Base-by-base conservation (phyloP, 2,113 vertebrate species). In the Amphilophus citrinellus region DNA sequence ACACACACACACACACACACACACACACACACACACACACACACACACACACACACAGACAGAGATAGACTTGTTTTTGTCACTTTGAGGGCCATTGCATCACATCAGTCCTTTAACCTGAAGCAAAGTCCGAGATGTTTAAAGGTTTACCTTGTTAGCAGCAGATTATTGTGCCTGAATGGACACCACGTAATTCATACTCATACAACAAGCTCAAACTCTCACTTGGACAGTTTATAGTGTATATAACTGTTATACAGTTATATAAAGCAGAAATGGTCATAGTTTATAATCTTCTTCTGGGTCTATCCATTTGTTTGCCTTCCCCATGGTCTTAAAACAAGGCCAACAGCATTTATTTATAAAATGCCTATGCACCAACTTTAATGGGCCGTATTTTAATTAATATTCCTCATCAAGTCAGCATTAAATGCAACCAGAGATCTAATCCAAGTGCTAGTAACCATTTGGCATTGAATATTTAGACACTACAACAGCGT, bases 371-470 rank as follows among this genome's bases (percentile, higher is more conserved):
- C 58, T n/a, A 15, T 68, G 71, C 42, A 77, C 42, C 47, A 82
- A 63, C 61, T 82, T 65, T 77, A 85, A 86, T 78, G 79, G 65
- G 15, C 61, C 0, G 14, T 75, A 73, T 82, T 79, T 81, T 84
- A 92, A 93, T 89, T 87, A 88, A 90, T 87, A 89, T 86, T 87
- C 83, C 83, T 89, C 76, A 87, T 88, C 81, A 87, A 85, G 76
- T 84, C 59, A 71, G 42, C 10, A 76, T 83, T 90, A 83, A 84
- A 88, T 44, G 30, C 75, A 80, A 84, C 18, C 58, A 76, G 82
- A 80, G 62, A 80, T 53, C 60, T 61, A 50, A 39, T 87, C 87
- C 87, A 86, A 81, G 76, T 65, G 79, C 60, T 77, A 58, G 83
- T 47, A 83, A 87, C 56, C 61, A 56, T 76, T 89, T 93, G 91